Evolutionary conservation across 2,797 vertebrate genomes (phyloP).

Genomic region (Falco peregrinus): DNA sequence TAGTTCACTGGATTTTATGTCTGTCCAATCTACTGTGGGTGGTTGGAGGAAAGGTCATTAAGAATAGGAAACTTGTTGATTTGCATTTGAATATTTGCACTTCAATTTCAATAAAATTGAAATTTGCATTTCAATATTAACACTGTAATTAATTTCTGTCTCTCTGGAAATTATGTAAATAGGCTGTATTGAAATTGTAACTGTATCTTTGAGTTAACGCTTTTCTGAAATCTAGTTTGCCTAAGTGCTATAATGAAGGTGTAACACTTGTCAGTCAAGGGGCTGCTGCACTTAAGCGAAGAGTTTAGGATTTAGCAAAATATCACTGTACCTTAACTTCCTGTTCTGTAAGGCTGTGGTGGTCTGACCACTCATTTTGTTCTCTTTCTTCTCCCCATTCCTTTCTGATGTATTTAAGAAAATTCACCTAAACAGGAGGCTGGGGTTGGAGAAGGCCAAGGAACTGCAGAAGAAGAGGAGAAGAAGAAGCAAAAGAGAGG

Average conservation of each 20-base stretch:
- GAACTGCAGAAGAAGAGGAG: conserved; percentile 90
- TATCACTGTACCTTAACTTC: neutral
- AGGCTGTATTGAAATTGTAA: neutral
- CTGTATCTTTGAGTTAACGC: neutral
- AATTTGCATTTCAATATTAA: neutral
- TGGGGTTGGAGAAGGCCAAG: conserved; percentile 84
- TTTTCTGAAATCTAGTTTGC: neutral
- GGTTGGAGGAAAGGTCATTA: neutral
- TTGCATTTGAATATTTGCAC: neutral
- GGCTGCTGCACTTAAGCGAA: neutral
- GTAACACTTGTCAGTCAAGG: neutral
- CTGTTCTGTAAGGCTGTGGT: neutral
- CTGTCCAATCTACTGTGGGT: neutral
- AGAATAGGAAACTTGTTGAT: neutral
- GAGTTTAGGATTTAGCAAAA: neutral
- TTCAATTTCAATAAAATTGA: too few species aligned
- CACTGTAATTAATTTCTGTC: neutral
- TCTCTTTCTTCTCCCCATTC: neutral
- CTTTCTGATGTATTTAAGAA: conserved; percentile 62
- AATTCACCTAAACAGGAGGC: conserved; percentile 89
- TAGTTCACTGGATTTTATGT: neutral
- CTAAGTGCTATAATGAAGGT: neutral
- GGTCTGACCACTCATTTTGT: neutral
- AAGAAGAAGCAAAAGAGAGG: conserved; percentile 99
- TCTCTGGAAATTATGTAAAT: neutral